Evolutionary conservation across 2,888 invertebrate species (phyloP).

Genomic region (Actias luna): DNA sequence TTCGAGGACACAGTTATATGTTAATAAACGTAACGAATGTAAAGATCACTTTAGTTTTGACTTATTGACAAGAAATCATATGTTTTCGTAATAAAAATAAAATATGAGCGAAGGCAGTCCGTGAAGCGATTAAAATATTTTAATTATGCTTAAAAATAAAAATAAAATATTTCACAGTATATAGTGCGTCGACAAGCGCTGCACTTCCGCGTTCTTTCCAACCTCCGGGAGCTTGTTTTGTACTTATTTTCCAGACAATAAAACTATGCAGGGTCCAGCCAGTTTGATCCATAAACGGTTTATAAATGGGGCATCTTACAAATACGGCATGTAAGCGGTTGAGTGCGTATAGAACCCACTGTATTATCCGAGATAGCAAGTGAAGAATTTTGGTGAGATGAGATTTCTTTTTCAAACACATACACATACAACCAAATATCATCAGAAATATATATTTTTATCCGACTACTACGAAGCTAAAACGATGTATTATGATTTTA

Average conservation of each 20-base stretch:
- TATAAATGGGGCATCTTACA: slow-evolving; percentile 51
- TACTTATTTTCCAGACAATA: slow-evolving; percentile 28
- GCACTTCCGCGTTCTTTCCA: slow-evolving; percentile 74
- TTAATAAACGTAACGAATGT: too few relatives aligned
- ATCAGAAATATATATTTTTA: too few relatives aligned
- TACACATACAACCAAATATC: too few relatives aligned
- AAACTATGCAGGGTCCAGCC: slow-evolving; percentile 40
- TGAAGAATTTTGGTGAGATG: slow-evolving; percentile 76
- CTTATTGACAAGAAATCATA: too few relatives aligned
- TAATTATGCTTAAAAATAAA: background rate
- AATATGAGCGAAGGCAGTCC: background rate
- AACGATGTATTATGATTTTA: too few relatives aligned
- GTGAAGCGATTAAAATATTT: background rate
- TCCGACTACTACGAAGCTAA: too few relatives aligned
- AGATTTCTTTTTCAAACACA: background rate
- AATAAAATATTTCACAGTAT: slow-evolving; percentile 26
- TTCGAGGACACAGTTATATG: too few relatives aligned
- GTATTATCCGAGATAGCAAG: slow-evolving; percentile 47
- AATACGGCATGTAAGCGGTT: slow-evolving; percentile 51
- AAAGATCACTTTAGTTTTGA: too few relatives aligned
- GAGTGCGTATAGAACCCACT: slow-evolving; percentile 67
- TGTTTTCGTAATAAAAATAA: too few relatives aligned
- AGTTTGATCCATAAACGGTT: slow-evolving; percentile 49
- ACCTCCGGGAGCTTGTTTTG: slow-evolving; percentile 36
- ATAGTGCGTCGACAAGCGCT: slow-evolving; percentile 50